These are phyloP conservation scores for Dendroctonus ponderosae DNA, from an alignment of 1,140 invertebrate genomes.

Conservation along the genomic window DNA sequence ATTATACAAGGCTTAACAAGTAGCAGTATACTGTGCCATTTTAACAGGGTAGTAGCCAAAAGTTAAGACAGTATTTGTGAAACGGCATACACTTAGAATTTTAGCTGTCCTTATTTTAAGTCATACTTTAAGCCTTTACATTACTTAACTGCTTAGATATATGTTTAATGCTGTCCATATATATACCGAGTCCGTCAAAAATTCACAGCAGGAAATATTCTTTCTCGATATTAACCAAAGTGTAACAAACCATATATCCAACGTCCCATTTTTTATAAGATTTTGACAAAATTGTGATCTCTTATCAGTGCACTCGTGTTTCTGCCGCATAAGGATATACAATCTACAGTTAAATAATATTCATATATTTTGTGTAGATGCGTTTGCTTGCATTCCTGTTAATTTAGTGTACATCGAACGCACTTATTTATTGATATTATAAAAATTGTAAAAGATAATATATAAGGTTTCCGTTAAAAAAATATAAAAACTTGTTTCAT, in stretches of 20 bases:
- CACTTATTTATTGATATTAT: conserved; percentile 46
- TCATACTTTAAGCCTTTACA: conserved; percentile 38
- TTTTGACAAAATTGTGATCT: conserved; percentile 38
- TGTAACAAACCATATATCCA: conserved; percentile 32
- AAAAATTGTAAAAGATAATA: conserved; percentile 40
- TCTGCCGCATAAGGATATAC: conserved; percentile 39
- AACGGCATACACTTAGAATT: conserved; percentile 33
- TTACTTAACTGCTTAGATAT: conserved; percentile 43
- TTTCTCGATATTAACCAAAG: conserved; percentile 27
- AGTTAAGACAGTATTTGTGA: conserved; percentile 34
- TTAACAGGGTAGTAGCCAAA: conserved; percentile 44
- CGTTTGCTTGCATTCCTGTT: conserved; percentile 48
- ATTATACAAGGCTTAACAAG: no score
- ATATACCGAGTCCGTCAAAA: conserved; percentile 41
- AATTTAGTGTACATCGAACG: conserved; percentile 51
- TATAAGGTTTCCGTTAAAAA: conserved; percentile 46
- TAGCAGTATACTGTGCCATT: conserved; percentile 34
- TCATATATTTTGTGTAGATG: conserved; percentile 51
- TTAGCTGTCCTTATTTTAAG: conserved; percentile 39
- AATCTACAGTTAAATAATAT: conserved; percentile 44
- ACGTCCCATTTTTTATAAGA: conserved; percentile 43
- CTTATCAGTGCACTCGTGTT: conserved; percentile 44
- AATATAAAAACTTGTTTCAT: no score
- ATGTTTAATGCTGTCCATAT: conserved; percentile 49
- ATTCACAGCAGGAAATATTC: conserved; percentile 35